phyloP scores from a whole-genome alignment of 2,797 vertebrate genomes.

The Salarias fasciatus region DNA sequence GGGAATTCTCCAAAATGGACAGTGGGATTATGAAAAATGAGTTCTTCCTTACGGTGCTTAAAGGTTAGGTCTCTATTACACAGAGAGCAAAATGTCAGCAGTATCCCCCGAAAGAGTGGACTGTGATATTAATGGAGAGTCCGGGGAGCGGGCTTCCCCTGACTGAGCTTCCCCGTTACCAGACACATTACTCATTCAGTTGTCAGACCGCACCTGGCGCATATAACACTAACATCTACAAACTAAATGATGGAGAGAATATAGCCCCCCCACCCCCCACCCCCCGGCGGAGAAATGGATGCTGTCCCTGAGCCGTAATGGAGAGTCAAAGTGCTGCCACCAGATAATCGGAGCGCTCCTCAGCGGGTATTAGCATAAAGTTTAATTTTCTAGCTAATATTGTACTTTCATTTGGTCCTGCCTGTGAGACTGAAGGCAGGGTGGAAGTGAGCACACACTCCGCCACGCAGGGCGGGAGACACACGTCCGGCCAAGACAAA shows the following conservation, averaged over 20 bases:
- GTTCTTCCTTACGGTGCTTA: conserved; percentile 87
- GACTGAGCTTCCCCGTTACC: conserved; percentile 74
- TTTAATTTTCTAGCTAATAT: no score
- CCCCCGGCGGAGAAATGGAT: conserved; percentile 62
- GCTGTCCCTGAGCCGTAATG: conserved; percentile 57
- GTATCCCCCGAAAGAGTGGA: conserved; percentile 80
- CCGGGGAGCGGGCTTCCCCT: conserved; percentile 80
- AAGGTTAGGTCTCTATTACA: conserved; percentile 93
- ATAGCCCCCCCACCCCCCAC: conserved; percentile 68
- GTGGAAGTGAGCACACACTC: no score
- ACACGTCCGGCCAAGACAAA: no score
- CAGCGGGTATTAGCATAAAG: conserved; percentile 54
- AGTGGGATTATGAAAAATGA: conserved; percentile 90
- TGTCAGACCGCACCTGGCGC: conserved; percentile 82
- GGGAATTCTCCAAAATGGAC: conserved; percentile 79
- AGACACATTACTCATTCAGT: conserved; percentile 82
- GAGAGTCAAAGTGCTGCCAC: conserved; percentile 52
- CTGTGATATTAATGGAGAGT: conserved; percentile 84
- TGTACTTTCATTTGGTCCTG: no score
- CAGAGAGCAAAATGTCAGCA: conserved; percentile 85
- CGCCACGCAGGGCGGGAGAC: no score
- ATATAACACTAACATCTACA: conserved; percentile 77
- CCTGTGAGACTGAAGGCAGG: no score
- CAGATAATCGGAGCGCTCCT: conserved; percentile 58
- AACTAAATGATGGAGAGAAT: conserved; percentile 76